These are phyloP conservation scores for Cephus nigrinus DNA, from an alignment of 2,888 invertebrate species.

Conservation along the genomic window DNA sequence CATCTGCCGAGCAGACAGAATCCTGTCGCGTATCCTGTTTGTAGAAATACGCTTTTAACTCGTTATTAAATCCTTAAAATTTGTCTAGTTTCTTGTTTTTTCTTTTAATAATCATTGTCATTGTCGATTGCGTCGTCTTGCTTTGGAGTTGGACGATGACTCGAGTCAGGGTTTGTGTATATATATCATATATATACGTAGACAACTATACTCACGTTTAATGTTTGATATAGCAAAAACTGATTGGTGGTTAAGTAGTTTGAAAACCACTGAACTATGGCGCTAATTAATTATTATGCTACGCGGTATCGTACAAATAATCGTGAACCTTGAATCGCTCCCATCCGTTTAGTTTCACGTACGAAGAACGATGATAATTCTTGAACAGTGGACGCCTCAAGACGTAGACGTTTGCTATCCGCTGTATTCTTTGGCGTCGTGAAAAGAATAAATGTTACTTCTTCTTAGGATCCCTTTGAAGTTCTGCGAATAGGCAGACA, in stretches of 20 bases:
- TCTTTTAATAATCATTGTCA: not conserved
- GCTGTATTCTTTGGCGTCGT: not conserved
- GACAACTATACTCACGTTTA: not conserved
- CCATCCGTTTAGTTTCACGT: not conserved
- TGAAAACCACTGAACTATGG: not conserved
- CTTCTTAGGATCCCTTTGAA: not conserved
- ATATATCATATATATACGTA: not conserved
- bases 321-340: slow-evolving; percentile 2
- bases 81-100: not conserved
- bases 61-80: not conserved
- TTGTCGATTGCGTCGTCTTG: not conserved
- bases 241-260: not conserved
- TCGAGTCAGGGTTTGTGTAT: not conserved
- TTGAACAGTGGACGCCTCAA: not conserved
- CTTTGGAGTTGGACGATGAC: not conserved
- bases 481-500: not conserved
- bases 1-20: not conserved
- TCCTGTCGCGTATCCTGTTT: not conserved
- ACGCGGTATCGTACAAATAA: slow-evolving; percentile 18
- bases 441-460: not conserved
- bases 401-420: not conserved
- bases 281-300: slow-evolving; percentile 18
- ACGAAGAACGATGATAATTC: not conserved
- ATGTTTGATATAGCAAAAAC: not conserved
- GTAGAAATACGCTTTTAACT: not conserved